Conservation (phyloP, 2,797 vertebrate genomes). For the Meriones psammophilus region DNA sequence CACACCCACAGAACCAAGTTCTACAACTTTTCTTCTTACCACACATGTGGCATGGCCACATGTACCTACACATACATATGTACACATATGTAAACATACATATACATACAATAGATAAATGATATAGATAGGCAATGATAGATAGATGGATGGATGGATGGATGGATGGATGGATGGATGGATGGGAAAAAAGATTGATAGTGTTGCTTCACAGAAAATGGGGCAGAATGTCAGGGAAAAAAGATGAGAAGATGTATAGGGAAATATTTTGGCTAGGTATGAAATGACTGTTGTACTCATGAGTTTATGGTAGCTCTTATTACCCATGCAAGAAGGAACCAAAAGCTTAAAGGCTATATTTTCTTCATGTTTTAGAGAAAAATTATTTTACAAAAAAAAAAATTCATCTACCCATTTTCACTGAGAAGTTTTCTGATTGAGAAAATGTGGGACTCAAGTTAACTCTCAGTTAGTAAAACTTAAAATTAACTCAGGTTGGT, state of each 20-base stretch:
- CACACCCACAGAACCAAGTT: not conserved
- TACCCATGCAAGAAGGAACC: not conserved
- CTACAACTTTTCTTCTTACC: not conserved
- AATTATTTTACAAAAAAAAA: not conserved
- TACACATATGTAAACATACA: not conserved
- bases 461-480: not conserved
- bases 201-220: not conserved
- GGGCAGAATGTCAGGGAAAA: no score
- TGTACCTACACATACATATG: not conserved
- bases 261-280: not conserved
- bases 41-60: not conserved
- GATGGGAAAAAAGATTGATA: not conserved
- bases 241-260: not conserved
- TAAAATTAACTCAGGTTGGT: conserved; percentile 27
- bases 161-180: not conserved
- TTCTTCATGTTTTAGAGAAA: not conserved
- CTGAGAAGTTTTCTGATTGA: not conserved
- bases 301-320: not conserved
- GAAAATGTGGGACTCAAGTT: not conserved
- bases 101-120: not conserved
- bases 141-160: not conserved
- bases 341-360: conserved; percentile 33
- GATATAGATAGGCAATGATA: not conserved
- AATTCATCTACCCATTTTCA: not conserved
- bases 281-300: not conserved